Evolutionary conservation across 2,888 invertebrate species (phyloP).

Genomic region (Matsumyia berberina): DNA sequence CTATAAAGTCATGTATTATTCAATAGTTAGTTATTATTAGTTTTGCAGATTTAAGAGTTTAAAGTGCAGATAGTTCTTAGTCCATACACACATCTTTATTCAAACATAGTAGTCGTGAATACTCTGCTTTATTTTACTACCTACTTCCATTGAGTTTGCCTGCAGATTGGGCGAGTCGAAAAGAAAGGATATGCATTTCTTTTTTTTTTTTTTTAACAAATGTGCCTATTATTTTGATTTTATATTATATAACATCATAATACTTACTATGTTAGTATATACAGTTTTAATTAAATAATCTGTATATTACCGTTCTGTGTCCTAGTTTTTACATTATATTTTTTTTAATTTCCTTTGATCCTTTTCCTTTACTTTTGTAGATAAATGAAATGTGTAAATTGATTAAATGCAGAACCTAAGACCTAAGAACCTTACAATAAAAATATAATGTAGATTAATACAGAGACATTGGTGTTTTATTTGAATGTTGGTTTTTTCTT

Average conservation of each 20-base stretch:
- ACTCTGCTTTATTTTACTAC: conserved; percentile 19
- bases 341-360: conserved; percentile 9
- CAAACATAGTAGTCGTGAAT: no score
- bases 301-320: conserved; percentile 34
- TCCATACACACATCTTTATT: no score
- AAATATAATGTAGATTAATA: conserved; percentile 65
- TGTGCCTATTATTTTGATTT: conserved; percentile 69
- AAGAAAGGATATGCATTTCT: conserved; percentile 9
- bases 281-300: conserved; percentile 31
- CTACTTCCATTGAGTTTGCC: conserved; percentile 28
- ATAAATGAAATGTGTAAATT: conserved; percentile 75
- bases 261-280: conserved; percentile 3
- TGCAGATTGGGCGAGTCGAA: conserved; percentile 11
- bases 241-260: conserved; percentile 56
- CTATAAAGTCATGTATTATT: no score
- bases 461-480: conserved; percentile 24
- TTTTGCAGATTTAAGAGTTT: no score
- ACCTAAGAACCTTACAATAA: conserved; percentile 73
- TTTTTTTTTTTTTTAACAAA: conserved; percentile 55
- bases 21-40: no score
- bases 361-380: conserved; percentile 61
- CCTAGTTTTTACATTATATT: conserved; percentile 24
- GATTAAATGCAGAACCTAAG: conserved; percentile 71
- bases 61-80: no score
- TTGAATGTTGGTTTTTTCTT: background rate